A percentile compares a stretch with the other conserved stretches of the same genome.
Conservation (phyloP, 23 tunicate species). For the Ciona savignyi region DNA sequence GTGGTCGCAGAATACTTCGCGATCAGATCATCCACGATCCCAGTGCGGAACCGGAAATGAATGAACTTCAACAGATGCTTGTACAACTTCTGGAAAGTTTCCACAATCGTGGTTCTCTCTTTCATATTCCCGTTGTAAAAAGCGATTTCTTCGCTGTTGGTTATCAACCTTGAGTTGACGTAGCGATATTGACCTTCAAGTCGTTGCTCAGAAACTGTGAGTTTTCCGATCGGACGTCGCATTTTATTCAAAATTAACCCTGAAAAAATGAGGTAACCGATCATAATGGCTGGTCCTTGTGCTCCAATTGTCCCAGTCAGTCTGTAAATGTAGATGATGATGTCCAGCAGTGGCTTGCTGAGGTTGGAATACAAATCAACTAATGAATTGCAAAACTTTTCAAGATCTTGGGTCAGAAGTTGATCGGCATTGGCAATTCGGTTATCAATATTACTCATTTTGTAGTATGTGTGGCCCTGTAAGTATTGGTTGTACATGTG, state of each 20-base stretch:
- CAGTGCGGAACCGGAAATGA: slow-evolving; percentile 77
- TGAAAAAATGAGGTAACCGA: slow-evolving; percentile 71
- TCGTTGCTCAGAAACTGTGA: slow-evolving; percentile 79
- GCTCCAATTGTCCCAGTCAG: slow-evolving; percentile 84
- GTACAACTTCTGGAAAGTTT: slow-evolving; percentile 42
- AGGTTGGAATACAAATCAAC: slow-evolving; percentile 88
- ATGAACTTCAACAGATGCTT: slow-evolving; percentile 65
- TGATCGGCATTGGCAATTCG: slow-evolving; percentile 90
- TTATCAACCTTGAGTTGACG: slow-evolving; percentile 87
- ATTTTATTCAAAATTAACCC: slow-evolving; percentile 55
- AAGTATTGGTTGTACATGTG: slow-evolving; percentile 64
- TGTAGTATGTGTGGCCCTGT: slow-evolving; percentile 82
- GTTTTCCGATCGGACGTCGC: slow-evolving; percentile 78
- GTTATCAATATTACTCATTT: slow-evolving; percentile 93
- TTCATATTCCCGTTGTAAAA: slow-evolving; percentile 91
- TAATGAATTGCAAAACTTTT: slow-evolving; percentile 82
- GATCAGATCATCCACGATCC: slow-evolving; percentile 85
- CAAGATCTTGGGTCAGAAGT: slow-evolving; percentile 88
- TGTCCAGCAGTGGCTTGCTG: slow-evolving; percentile 87
- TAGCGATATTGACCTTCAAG: slow-evolving; percentile 84
- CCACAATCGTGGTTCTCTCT: slow-evolving; percentile 49
- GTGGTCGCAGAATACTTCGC: slow-evolving; percentile 94
- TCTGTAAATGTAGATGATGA: slow-evolving; percentile 72
- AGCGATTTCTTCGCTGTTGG: slow-evolving; percentile 93
- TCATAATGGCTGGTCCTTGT: slow-evolving; percentile 87